Conservation (phyloP, 2,888 invertebrate species). For the Odiellus spinosus region DNA sequence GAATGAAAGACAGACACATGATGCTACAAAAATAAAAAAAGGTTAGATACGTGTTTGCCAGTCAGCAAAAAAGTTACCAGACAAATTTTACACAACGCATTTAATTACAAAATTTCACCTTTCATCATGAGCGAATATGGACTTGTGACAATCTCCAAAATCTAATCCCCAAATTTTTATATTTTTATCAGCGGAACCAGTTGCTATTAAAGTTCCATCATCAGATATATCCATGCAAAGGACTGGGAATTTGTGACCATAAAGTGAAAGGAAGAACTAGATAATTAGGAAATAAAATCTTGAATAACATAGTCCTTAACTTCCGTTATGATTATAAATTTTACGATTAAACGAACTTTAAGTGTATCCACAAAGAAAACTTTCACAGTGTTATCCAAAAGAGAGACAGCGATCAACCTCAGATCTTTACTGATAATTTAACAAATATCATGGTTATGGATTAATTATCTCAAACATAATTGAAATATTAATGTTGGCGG, state of each 20-base stretch:
- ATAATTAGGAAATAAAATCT: background rate
- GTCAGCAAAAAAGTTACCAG: background rate
- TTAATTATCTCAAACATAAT: constrained; percentile 1
- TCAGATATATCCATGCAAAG: constrained; percentile 81
- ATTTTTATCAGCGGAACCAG: constrained; percentile 89
- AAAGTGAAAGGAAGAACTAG: constrained; percentile 77
- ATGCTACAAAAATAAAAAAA: constrained; percentile 41
- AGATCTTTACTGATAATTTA: constrained; percentile 47
- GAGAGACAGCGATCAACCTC: constrained; percentile 70
- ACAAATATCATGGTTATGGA: too few species aligned
- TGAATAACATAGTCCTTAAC: background rate
- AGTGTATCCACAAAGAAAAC: constrained; percentile 86
- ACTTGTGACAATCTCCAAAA: constrained; percentile 91
- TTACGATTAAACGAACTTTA: constrained; percentile 43
- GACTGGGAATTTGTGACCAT: constrained; percentile 91
- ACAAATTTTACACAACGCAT: background rate
- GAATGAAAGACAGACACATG: constrained; percentile 72
- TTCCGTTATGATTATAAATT: background rate
- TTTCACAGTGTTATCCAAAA: constrained; percentile 85
- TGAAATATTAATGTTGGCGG: too few species aligned
- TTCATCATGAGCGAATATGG: constrained; percentile 90
- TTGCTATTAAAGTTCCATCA: constrained; percentile 68
- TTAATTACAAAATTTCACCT: constrained; percentile 26
- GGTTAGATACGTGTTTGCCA: background rate
- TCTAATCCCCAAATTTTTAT: constrained; percentile 97